These are phyloP conservation scores for Acromyrmex charruanus DNA, from an alignment of 1,140 invertebrate species.

Conservation along the genomic window DNA sequence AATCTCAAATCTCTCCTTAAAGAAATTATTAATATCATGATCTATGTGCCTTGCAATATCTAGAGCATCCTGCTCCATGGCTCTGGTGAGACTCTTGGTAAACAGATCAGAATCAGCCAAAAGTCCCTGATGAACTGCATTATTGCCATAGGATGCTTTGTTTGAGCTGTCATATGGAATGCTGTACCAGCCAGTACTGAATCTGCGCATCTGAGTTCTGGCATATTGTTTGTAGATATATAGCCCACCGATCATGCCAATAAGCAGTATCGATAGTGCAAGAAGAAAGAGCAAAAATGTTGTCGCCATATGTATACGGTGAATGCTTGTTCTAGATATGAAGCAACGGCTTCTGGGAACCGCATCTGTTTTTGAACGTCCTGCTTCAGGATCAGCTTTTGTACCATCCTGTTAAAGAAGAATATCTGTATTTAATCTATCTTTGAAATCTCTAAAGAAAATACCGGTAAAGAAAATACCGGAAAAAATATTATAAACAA, in stretches of 20 bases:
- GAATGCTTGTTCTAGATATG: slow-evolving; percentile 77
- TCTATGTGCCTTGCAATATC: slow-evolving; percentile 75
- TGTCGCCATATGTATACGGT: slow-evolving; percentile 88
- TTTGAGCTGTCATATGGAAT: slow-evolving; percentile 88
- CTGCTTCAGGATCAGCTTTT: slow-evolving; percentile 82
- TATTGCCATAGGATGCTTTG: slow-evolving; percentile 80
- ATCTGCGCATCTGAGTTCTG: slow-evolving; percentile 88
- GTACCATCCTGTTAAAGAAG: slow-evolving; percentile 74
- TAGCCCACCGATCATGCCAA: slow-evolving; percentile 92
- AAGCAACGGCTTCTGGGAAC: slow-evolving; percentile 74
- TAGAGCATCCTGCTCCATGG: slow-evolving; percentile 76
- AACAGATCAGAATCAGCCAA: slow-evolving; percentile 80
- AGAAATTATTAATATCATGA: slow-evolving; percentile 83
- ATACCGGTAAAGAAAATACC: neutral
- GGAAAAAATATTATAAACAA: neutral
- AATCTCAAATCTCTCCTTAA: slow-evolving; percentile 93
- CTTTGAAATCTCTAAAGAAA: too few relatives aligned
- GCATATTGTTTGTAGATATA: slow-evolving; percentile 93
- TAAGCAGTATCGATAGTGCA: slow-evolving; percentile 90
- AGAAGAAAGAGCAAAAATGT: slow-evolving; percentile 91
- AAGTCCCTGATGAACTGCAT: slow-evolving; percentile 79
- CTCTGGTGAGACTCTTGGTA: slow-evolving; percentile 75
- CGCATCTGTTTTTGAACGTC: slow-evolving; percentile 73
- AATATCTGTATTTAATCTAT: neutral
- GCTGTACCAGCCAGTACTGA: slow-evolving; percentile 89